Base-by-base conservation (phyloP, 1,140 invertebrate genomes). In the Leptopilina clavipes region DNA sequence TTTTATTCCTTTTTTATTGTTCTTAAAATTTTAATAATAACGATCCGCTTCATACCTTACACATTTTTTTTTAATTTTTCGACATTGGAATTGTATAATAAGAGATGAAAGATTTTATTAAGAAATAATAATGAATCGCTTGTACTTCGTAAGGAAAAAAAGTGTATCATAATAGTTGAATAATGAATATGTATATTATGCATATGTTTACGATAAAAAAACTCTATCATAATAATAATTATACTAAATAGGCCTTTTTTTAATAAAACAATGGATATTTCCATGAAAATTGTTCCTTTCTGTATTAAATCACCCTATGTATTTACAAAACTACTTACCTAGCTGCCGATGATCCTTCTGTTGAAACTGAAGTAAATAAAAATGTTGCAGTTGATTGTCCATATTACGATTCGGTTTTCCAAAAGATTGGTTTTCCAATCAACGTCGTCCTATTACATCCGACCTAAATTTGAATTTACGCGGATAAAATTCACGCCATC, bases 251-350 rank as follows among this genome's bases (percentile, higher is more conserved):
- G 81, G 74, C 73, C 48, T 52, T 81, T 86, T 87, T 86, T 44
- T 82, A 86, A 86, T 86, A 86, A 87, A 87, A 86, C 59, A 17
- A 70, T 72, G 81, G 48, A 72, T 83, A 75, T 83, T 81, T 81
- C 78, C 75, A 75, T 54, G 74, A 76, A 45, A 75, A 37, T n/a
- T 3, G 0, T 12, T 65, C 31, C 8, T 65, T 8, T 40, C 37
- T 3, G 5, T 40, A 40, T 40, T 40, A 3, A 40, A 40, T 40
- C 8, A 40, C 7, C 37, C 37, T 1, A 31, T n/a, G n/a, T n/a
- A n/a, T n/a, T n/a, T n/a, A n/a, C n/a, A n/a, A n/a, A n/a, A n/a
- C n/a, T n/a, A n/a, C n/a, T n/a, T n/a, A n/a, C n/a, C n/a, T n/a
- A n/a, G n/a, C n/a, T n/a, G n/a, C 5, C 25, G 25, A 31, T 31